Conservation (phyloP, 2,888 invertebrate species). For the Xanthia togata region DNA sequence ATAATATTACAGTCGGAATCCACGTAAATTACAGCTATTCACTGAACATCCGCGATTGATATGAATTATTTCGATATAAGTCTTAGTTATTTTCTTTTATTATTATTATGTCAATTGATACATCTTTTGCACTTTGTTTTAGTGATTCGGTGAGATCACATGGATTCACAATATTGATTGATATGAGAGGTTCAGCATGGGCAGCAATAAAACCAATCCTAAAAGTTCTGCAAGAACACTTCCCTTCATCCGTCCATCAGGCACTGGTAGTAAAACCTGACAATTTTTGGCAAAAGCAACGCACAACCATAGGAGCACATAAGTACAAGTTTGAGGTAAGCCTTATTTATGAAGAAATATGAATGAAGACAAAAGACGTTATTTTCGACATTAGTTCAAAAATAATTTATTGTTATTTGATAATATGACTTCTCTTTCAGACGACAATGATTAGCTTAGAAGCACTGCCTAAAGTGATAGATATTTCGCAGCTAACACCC, state of each 20-base stretch:
- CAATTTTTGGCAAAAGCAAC: slow-evolving; percentile 99
- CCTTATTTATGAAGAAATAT: background rate
- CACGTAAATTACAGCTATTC: background rate
- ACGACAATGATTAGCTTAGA: slow-evolving; percentile 99
- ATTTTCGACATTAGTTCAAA: background rate
- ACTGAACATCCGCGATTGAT: background rate
- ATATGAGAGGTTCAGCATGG: slow-evolving; percentile 99
- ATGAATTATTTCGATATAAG: background rate
- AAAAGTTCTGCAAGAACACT: slow-evolving; percentile 99
- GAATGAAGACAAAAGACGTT: background rate
- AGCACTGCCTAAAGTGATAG: slow-evolving; percentile 97
- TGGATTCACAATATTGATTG: slow-evolving; percentile 98
- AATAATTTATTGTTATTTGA: slow-evolving; percentile 11
- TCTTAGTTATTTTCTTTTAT: background rate
- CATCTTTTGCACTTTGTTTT: slow-evolving; percentile 78
- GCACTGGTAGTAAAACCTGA: slow-evolving; percentile 99
- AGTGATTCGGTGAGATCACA: slow-evolving; percentile 96
- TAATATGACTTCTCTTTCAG: slow-evolving; percentile 85
- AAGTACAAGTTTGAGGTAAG: slow-evolving; percentile 99
- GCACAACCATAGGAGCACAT: slow-evolving; percentile 98
- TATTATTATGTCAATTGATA: background rate
- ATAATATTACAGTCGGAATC: background rate
- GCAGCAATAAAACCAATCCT: slow-evolving; percentile 99
- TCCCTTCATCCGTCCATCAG: slow-evolving; percentile 97
- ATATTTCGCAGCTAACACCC: slow-evolving; percentile 96